phyloP scores from a whole-genome alignment of 2,113 vertebrate genomes.

The Donacobius atricapilla region DNA sequence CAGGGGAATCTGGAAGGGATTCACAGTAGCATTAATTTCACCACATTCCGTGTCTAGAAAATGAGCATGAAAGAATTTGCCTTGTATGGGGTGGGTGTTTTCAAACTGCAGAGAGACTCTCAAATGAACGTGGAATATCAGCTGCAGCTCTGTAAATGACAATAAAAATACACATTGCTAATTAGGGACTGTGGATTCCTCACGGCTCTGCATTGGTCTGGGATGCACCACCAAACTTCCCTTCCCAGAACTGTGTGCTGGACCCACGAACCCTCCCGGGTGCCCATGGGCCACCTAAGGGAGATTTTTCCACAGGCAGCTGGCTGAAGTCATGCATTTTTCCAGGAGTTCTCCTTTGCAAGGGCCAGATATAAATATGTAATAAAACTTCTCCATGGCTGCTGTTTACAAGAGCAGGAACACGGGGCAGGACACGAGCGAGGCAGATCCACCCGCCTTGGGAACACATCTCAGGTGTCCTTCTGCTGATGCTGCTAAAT shows the following conservation, averaged over 20 bases:
- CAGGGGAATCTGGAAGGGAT: background rate
- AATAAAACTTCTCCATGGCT: background rate
- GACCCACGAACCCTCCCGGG: background rate
- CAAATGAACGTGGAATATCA: background rate
- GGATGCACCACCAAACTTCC: background rate
- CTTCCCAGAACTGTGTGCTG: background rate
- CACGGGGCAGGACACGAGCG: background rate
- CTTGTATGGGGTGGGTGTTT: background rate
- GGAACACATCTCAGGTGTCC: background rate
- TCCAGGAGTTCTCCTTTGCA: background rate
- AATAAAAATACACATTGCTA: background rate
- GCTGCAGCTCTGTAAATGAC: background rate
- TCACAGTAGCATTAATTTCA: background rate
- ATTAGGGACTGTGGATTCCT: background rate
- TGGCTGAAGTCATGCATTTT: background rate
- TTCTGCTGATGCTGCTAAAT: constrained; percentile 34
- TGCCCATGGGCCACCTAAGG: background rate
- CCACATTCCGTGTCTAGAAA: background rate
- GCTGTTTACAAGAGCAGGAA: constrained; percentile 34
- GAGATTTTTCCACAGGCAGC: background rate
- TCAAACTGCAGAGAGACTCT: background rate
- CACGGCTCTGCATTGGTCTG: rapidly evolving
- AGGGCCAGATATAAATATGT: background rate
- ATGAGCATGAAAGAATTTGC: background rate
- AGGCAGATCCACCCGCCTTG: background rate